Evolutionary conservation across 2,797 vertebrate genomes (phyloP).

Genomic region (Pithecia hirsuta): DNA sequence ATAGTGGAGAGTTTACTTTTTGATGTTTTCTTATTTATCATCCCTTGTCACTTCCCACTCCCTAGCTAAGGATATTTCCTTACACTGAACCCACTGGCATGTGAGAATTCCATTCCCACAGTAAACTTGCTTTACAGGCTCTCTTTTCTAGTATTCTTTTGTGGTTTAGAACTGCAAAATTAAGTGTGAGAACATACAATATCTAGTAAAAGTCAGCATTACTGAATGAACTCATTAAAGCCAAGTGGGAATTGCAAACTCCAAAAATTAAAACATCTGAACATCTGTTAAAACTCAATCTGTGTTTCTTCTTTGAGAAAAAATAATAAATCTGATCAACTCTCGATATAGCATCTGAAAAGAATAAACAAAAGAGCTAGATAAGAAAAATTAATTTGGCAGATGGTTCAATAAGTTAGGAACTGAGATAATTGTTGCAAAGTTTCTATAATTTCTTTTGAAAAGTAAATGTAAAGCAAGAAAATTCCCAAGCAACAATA

Average conservation of each 20-base stretch:
- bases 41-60: background rate
- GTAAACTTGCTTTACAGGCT: background rate
- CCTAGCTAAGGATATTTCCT: background rate
- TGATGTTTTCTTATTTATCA: background rate
- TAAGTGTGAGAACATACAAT: slow-evolving; percentile 42
- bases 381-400: slow-evolving; percentile 76
- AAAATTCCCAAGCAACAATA: slow-evolving; percentile 53
- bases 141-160: background rate
- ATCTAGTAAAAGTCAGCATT: slow-evolving; percentile 56
- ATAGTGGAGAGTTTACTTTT: background rate
- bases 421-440: slow-evolving; percentile 57
- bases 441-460: slow-evolving; percentile 57
- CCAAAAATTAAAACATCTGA: slow-evolving; percentile 73
- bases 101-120: slow-evolving; percentile 51
- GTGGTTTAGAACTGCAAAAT: slow-evolving; percentile 66
- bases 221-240: slow-evolving; percentile 65
- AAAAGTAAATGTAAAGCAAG: slow-evolving; percentile 61
- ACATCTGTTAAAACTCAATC: slow-evolving; percentile 75
- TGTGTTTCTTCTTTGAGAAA: slow-evolving; percentile 64
- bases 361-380: slow-evolving; percentile 66
- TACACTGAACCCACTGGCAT: background rate
- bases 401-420: slow-evolving; percentile 65
- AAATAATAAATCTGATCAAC: slow-evolving; percentile 72
- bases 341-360: slow-evolving; percentile 58
- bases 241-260: slow-evolving; percentile 56